These are phyloP conservation scores for Symphodus melops DNA, from an alignment of 2,113 vertebrate genomes.

Conservation along the genomic window DNA sequence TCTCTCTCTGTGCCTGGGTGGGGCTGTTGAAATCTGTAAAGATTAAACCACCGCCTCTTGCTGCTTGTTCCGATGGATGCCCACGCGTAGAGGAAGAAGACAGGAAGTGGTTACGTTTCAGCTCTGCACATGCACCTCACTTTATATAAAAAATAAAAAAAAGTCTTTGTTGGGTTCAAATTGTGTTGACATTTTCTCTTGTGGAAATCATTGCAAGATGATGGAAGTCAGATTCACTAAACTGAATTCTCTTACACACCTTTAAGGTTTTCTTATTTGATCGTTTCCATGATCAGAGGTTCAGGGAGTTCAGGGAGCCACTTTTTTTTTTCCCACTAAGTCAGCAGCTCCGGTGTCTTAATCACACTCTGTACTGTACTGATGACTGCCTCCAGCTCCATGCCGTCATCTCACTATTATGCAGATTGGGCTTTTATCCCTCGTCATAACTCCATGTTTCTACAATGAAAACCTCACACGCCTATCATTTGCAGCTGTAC, in stretches of 20 bases:
- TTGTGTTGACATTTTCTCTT: background rate
- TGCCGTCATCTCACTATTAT: slow-evolving; percentile 24
- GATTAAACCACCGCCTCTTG: slow-evolving; percentile 54
- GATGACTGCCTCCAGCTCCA: slow-evolving; percentile 22
- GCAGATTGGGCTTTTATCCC: slow-evolving; percentile 11
- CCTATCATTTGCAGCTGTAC: background rate
- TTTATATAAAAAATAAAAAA: too few relatives aligned
- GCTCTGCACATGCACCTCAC: slow-evolving; percentile 12
- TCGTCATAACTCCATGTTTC: slow-evolving; percentile 13
- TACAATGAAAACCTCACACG: slow-evolving; percentile 13
- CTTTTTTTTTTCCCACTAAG: slow-evolving; percentile 20
- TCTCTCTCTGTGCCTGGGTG: slow-evolving; percentile 1
- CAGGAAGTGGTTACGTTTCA: slow-evolving; percentile 73
- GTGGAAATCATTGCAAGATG: background rate
- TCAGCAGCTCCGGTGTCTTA: slow-evolving; percentile 30
- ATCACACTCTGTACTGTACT: slow-evolving; percentile 14
- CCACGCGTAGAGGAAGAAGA: slow-evolving; percentile 36
- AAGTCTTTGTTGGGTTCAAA: background rate
- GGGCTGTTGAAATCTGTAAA: slow-evolving; percentile 24
- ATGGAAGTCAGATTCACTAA: too few relatives aligned
- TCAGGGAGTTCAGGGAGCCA: background rate
- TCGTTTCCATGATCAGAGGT: background rate
- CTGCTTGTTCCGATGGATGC: slow-evolving; percentile 50
- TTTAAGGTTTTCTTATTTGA: background rate
- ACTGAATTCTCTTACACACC: background rate